Evolutionary conservation across 2,888 invertebrate genomes (phyloP).

Genomic region (Epiblema foenella): DNA sequence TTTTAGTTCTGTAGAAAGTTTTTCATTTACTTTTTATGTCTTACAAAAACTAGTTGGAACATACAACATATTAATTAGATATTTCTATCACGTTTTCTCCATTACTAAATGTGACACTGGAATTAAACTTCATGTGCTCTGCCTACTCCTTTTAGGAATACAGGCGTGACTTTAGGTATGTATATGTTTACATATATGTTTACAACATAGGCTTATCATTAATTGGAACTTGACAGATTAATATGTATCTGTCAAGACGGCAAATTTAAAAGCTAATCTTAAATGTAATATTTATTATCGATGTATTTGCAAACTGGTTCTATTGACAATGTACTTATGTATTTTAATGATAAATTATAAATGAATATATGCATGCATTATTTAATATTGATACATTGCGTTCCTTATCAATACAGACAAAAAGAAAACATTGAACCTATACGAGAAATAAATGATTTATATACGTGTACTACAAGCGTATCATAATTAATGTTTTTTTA

Average conservation of each 20-base stretch:
- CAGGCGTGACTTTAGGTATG: too few species aligned
- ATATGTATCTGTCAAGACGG: constrained; percentile 5
- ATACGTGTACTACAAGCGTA: too few species aligned
- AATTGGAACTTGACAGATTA: constrained; percentile 22
- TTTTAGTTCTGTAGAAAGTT: not conserved
- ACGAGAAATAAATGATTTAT: constrained; percentile 1
- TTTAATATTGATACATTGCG: not conserved
- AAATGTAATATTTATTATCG: constrained; percentile 14
- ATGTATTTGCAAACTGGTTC: constrained; percentile 22
- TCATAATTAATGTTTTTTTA: too few species aligned
- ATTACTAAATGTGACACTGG: too few species aligned
- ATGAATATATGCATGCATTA: constrained; percentile 21
- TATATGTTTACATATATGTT: too few species aligned
- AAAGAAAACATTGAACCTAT: not conserved
- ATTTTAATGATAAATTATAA: constrained; percentile 7
- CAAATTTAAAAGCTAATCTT: not conserved
- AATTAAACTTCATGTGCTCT: too few species aligned
- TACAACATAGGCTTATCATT: constrained; percentile 4
- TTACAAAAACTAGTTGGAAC: not conserved
- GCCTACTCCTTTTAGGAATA: too few species aligned
- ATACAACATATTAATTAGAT: too few species aligned
- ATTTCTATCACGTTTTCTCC: too few species aligned
- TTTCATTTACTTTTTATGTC: not conserved
- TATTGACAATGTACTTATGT: constrained; percentile 7
- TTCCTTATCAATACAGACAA: constrained; percentile 16